Evolutionary conservation across 2,113 vertebrate genomes (phyloP), one percentile per base, ranked within the genome.

Genomic region (Gavialis gangeticus): DNA sequence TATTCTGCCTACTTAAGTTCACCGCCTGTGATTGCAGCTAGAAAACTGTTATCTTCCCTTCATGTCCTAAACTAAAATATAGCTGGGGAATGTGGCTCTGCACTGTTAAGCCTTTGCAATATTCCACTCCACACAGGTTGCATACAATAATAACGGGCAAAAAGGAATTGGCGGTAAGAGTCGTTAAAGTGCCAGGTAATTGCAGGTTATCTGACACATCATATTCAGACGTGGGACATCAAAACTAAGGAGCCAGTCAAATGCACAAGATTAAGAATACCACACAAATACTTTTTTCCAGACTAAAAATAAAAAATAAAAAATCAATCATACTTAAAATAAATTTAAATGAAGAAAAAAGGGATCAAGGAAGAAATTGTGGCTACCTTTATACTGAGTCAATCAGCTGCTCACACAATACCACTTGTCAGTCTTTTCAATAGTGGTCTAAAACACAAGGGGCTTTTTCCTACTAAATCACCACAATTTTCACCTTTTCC

Each of bases 151-250:
- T 54, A 89, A 75, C 1, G 37, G 80, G 28, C 79, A 76, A 84
- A 67, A 87, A 85, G 0, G 1, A 82, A 57, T 85, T 84, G 28
- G 9, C 62, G 58, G 76, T 93, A 85, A 82, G 92, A 82, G 94
- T 93, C 90, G 95, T 95, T 94, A 90, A 97, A 96, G 77, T 55
- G 37, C 73, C 90, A 34, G 79, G 86, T 85, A 95, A 94, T 95
- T 91, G 85, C 25, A 60, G 67, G 82, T 88, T 77, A 85, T 87
- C 94, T 94, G 95, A 91, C 46, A 75, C 79, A 89, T 58, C 69
- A 84, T 60, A 76, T 75, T 95, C 90, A 46, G 64, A 95, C 95
- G 94, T 93, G 77, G 94, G 88, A 95, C 92, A 84, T 75, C 86
- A 85, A 88, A 95, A 90, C 60, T 69, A 81, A 93, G 91, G 84